Evolutionary conservation across 2,797 vertebrate genomes (phyloP), one percentile per base, ranked within the genome.

Genomic region (Sphenopsis melanotis): DNA sequence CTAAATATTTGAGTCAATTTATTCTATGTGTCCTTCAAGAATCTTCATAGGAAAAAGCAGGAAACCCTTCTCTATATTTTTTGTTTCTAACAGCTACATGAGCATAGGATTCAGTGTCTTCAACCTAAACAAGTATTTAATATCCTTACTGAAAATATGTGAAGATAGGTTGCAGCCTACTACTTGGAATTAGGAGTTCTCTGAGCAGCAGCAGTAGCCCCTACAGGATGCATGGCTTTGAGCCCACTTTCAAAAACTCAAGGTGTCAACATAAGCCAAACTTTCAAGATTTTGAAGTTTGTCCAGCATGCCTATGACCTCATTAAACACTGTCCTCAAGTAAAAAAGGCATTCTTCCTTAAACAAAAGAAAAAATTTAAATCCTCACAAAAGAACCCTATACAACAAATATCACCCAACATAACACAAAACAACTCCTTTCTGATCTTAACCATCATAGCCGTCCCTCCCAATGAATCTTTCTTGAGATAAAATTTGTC

Each of bases 41-140:
- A 2, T 29, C 56, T 92, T 57, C 5, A 3, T 10, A 71, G 21
- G 10, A 37, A 71, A 55, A 42, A 19, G 12, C 9, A 9, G 5
- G 18, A 19, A 47, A 7, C 3, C n/a, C 2, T 12, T 7, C 4
- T 10, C 0, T 39, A 8, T 22, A 2, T 57, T 34, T 36, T n/a
- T 68, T 50, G 26, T 52, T 5, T 27, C 19, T 61, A 53, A 8
- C 15, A 76, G 16, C 19, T 78, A 46, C n/a, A 60, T 0, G 30
- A 55, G 19, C 15, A 44, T 6, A 76, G 24, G 10, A 72, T 72
- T 46, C 8, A 24, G 9, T 34, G 36, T 29, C 34, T 69, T 92
- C 74, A 61, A 61, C 1, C 7, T 56, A 44, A 88, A 66, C 3
- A 77, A 75, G 10, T 32, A n/a, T 34, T 61, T 18, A 30, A 60